Conservation (phyloP, 2,888 invertebrate genomes). For the Diarsia mendica region DNA sequence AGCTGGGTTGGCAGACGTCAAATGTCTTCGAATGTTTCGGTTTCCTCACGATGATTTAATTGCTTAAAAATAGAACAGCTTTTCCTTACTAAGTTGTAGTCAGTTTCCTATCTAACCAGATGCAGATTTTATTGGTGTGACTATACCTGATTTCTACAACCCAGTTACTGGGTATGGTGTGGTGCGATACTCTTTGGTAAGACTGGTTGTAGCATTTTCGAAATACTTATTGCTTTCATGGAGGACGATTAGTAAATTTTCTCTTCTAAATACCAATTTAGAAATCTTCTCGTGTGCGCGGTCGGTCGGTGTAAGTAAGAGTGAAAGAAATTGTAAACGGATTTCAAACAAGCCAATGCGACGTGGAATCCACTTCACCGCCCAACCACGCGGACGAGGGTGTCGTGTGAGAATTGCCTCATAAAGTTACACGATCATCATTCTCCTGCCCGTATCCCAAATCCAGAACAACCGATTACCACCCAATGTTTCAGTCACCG, state of each 20-base stretch:
- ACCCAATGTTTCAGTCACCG: no score
- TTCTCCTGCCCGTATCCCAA: no score
- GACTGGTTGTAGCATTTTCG: background rate
- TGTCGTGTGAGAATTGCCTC: background rate
- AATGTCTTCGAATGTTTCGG: background rate
- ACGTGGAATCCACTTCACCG: background rate
- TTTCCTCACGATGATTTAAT: background rate
- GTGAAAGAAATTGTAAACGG: background rate
- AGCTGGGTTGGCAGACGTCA: background rate
- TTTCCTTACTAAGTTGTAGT: no score
- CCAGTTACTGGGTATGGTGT: background rate
- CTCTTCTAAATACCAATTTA: no score
- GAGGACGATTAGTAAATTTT: background rate
- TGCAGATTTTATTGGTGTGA: background rate
- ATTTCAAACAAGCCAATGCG: background rate
- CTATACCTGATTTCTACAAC: background rate
- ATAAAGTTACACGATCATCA: background rate
- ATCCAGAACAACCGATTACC: no score
- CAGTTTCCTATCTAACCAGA: background rate
- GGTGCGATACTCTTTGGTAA: background rate
- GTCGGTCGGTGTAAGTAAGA: no score
- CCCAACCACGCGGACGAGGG: no score
- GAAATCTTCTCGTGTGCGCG: no score
- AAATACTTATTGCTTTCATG: background rate
- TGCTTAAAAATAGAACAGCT: background rate